These are phyloP conservation scores for Lethrus apterus DNA, from an alignment of 1,140 invertebrate species.

Conservation along the genomic window DNA sequence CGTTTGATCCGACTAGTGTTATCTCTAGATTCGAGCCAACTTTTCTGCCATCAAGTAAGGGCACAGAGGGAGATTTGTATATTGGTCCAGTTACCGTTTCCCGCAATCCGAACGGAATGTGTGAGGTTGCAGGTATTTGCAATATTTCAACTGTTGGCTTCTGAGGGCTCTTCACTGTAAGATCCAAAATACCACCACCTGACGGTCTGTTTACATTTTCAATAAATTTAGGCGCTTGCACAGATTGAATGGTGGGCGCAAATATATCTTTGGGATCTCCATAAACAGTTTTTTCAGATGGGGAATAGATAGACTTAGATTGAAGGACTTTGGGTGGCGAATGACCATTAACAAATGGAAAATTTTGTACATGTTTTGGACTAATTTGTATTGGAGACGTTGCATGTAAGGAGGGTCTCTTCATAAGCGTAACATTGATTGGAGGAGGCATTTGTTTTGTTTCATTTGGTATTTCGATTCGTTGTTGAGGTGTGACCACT, in stretches of 20 bases:
- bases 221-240: constrained; percentile 38
- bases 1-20: constrained; percentile 43
- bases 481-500: background rate
- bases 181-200: constrained; percentile 45
- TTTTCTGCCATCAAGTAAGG: constrained; percentile 31
- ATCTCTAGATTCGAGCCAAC: constrained; percentile 54
- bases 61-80: constrained; percentile 17
- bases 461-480: constrained; percentile 3
- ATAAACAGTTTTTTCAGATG: constrained; percentile 56
- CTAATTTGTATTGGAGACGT: background rate
- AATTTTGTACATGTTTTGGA: background rate
- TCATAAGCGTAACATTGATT: background rate
- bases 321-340: constrained; percentile 55
- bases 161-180: constrained; percentile 42
- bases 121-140: constrained; percentile 34
- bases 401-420: background rate
- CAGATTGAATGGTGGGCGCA: constrained; percentile 34
- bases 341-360: constrained; percentile 15
- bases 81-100: constrained; percentile 33
- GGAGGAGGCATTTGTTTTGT: constrained; percentile 12
- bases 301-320: constrained; percentile 54
- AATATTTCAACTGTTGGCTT: constrained; percentile 46
- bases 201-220: constrained; percentile 38
- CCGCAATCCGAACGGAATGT: constrained; percentile 22
- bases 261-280: constrained; percentile 62